A percentile compares a stretch with the other conserved stretches of the same genome.
Evolutionary conservation across 2,113 vertebrate species (phyloP).

Genomic region (Zosterops japonicus): DNA sequence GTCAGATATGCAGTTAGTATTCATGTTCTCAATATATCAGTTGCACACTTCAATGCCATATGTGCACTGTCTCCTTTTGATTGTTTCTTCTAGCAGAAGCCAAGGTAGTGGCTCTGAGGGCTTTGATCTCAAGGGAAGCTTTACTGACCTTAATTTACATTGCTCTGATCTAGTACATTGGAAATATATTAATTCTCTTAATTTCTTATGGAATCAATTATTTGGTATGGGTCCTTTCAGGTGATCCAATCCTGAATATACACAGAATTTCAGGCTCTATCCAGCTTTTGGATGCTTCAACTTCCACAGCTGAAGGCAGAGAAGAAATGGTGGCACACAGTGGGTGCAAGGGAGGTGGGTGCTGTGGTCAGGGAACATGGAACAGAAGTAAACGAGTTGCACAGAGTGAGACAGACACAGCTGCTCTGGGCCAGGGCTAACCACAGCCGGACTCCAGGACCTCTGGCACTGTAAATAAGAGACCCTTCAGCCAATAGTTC

Average conservation of each 20-base stretch:
- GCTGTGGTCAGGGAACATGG: accelerated
- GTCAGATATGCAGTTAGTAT: not conserved
- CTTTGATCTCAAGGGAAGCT: not conserved
- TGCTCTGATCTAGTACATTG: not conserved
- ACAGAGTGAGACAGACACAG: not conserved
- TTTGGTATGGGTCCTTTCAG: not conserved
- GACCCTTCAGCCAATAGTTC: not conserved
- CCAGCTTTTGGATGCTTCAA: not conserved
- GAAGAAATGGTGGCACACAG: accelerated
- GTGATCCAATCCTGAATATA: not conserved
- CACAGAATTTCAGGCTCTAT: not conserved
- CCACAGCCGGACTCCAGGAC: not conserved
- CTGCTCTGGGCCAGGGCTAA: not conserved
- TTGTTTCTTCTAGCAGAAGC: not conserved
- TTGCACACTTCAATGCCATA: not conserved
- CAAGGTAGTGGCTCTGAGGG: not conserved
- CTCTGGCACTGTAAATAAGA: not conserved
- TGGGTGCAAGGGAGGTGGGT: not conserved
- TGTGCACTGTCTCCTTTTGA: not conserved
- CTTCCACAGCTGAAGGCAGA: not conserved
- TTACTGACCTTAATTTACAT: not conserved
- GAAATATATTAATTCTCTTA: not conserved
- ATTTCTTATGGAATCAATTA: not conserved
- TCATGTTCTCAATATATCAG: not conserved
- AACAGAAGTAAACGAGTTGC: not conserved